Percentiles rank a stretch among this genome's conserved stretches.
Evolutionary conservation across 53 echinoderm and acorn worm genomes (phyloP).

Genomic region (Paracentrotus lividus): DNA sequence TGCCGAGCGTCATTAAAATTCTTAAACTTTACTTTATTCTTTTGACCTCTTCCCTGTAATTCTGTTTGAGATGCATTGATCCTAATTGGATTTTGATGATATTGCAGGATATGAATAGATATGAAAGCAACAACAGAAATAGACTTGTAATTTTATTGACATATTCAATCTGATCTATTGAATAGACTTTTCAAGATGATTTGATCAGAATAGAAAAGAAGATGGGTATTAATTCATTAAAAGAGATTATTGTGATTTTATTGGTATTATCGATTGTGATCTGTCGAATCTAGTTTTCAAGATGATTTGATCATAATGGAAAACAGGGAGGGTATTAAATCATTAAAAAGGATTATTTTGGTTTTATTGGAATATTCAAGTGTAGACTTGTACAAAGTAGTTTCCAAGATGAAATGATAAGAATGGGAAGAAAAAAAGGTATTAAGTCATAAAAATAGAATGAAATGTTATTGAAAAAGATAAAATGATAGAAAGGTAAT

Average conservation of each 20-base stretch:
- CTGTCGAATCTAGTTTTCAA: too few species aligned
- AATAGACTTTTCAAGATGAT: neutral
- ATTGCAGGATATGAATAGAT: neutral
- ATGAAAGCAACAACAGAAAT: neutral
- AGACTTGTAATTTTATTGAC: conserved; percentile 14
- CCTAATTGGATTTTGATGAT: conserved; percentile 24
- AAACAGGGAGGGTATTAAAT: neutral
- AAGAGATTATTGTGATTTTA: neutral
- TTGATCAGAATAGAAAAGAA: neutral
- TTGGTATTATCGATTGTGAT: too few species aligned
- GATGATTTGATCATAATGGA: too few species aligned
- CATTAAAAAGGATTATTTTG: neutral
- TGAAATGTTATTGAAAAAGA: neutral
- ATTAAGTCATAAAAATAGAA: neutral
- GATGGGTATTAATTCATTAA: conserved; percentile 7
- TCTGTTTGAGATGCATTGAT: neutral
- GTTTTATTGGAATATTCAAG: too few species aligned
- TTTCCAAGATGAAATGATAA: too few species aligned
- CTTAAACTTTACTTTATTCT: neutral
- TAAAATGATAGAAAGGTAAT: neutral
- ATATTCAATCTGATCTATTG: neutral
- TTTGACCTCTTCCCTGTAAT: conserved; percentile 7
- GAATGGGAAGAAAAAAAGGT: too few species aligned
- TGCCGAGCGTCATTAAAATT: neutral
- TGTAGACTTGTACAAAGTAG: too few species aligned